Base-by-base conservation (phyloP, 2,113 vertebrate genomes). In the Stegastes partitus region DNA sequence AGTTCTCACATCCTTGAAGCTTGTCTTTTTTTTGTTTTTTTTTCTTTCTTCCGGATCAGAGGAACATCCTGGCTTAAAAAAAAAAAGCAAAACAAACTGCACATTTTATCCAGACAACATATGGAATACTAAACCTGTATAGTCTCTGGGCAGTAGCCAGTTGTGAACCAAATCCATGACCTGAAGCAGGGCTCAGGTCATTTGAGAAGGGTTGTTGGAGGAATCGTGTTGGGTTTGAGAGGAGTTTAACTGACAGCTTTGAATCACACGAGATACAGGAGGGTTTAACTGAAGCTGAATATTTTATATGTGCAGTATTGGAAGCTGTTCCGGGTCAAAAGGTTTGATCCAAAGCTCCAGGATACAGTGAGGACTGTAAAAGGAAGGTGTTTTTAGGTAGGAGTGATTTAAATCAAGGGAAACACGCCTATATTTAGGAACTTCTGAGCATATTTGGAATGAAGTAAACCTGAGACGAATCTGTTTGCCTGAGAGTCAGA, bases 61-160 rank as follows among this genome's bases (percentile, higher is more conserved):
- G 11, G 63, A 55, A 50, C 50, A 1, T 31, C 1, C 11, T 37
- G 5, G 8, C 34, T 26, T 15, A 42, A 42, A 34, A 68, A 55
- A 69, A 55, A 51, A 76, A 49, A 21, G 19, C 68, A 18, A 9
- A 11, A 39, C 16, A 5, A 12, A 56, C 11, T 19, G 21, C 44
- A 77, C 3, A 56, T 22, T 44, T 28, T 19, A 25, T 80, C 75
- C 72, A 66, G 56, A 73, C 47, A 77, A 68, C 62, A 83, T 34
- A 68, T 68, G 56, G 61, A 57, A 71, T 62, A 68, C 45, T 19
- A 44, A 55, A 77, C 45, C 23, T 15, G 12, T 21, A 10, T 57
- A 61, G 50, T 28, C 14, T 75, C 4, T 45, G 34, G 31, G 28
- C 9, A n/a, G n/a, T n/a, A n/a, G n/a, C n/a, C n/a, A n/a, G n/a